phyloP scores from a whole-genome alignment of 2,888 invertebrate species.

The Mythimna loreyi region DNA sequence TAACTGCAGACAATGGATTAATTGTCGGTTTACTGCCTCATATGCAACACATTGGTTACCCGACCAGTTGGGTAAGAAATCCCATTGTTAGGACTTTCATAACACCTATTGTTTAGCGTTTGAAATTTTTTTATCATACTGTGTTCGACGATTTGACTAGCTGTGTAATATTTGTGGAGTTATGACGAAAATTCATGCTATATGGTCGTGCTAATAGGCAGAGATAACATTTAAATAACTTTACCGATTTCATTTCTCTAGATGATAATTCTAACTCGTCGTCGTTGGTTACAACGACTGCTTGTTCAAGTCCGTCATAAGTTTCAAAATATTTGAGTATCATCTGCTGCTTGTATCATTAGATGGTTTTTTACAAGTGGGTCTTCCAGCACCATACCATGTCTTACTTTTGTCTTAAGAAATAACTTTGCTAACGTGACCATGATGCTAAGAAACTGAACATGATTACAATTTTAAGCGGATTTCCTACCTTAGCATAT shows the following conservation, averaged over 20 bases:
- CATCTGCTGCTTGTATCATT: neutral
- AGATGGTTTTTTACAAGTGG: neutral
- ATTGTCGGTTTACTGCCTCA: slow-evolving; percentile 42
- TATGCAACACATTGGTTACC: slow-evolving; percentile 51
- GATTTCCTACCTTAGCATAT: slow-evolving; percentile 32
- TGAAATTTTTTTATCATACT: slow-evolving; percentile 53
- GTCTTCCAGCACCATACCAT: neutral
- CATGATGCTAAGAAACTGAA: neutral
- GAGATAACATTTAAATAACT: neutral
- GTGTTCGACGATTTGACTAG: slow-evolving; percentile 2
- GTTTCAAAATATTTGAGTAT: neutral
- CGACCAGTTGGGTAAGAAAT: slow-evolving; percentile 62
- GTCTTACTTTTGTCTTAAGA: neutral
- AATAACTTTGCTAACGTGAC: neutral
- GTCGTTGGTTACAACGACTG: neutral
- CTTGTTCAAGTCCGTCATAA: neutral
- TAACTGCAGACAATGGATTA: slow-evolving; percentile 52
- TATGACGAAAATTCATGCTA: slow-evolving; percentile 19
- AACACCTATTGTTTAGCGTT: slow-evolving; percentile 66
- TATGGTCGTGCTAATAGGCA: neutral
- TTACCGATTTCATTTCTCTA: neutral
- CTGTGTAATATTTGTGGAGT: slow-evolving; percentile 14
- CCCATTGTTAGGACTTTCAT: slow-evolving; percentile 69
- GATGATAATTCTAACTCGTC: neutral
- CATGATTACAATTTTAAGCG: neutral